Conservation (phyloP, 2,888 invertebrate species). For the Matsumyia berberina region DNA sequence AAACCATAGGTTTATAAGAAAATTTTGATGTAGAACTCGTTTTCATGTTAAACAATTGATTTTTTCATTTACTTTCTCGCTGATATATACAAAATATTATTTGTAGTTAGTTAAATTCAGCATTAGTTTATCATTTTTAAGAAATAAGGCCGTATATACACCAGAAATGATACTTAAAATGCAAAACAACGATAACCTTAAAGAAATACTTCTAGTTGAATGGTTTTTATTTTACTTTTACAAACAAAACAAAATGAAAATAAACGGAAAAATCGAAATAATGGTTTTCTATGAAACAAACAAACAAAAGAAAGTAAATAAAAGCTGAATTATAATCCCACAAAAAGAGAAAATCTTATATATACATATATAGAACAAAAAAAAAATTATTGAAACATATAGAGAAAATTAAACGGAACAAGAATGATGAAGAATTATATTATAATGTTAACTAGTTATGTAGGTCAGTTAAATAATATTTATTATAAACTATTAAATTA, state of each 20-base stretch:
- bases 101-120: conserved; percentile 57
- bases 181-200: conserved; percentile 75
- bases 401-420: conserved; percentile 79
- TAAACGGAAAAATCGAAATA: conserved; percentile 64
- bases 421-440: conserved; percentile 79
- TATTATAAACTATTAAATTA: conserved; percentile 79
- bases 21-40: conserved; percentile 70
- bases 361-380: conserved; percentile 76
- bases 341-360: conserved; percentile 76
- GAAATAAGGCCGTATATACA: conserved; percentile 52
- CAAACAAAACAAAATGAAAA: conserved; percentile 34
- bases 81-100: conserved; percentile 35
- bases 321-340: conserved; percentile 77
- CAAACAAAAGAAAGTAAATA: conserved; percentile 49
- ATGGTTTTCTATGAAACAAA: conserved; percentile 64
- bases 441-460: conserved; percentile 84
- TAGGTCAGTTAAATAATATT: conserved; percentile 83
- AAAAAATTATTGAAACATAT: conserved; percentile 78
- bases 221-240: conserved; percentile 62
- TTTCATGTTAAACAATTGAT: conserved; percentile 56
- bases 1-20: conserved; percentile 62
- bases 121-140: conserved; percentile 33
- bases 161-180: conserved; percentile 45
- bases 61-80: conserved; percentile 20
- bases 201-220: conserved; percentile 61